These are phyloP conservation scores for Psilopogon haemacephalus DNA, from an alignment of 2,113 vertebrate species.

Conservation along the genomic window DNA sequence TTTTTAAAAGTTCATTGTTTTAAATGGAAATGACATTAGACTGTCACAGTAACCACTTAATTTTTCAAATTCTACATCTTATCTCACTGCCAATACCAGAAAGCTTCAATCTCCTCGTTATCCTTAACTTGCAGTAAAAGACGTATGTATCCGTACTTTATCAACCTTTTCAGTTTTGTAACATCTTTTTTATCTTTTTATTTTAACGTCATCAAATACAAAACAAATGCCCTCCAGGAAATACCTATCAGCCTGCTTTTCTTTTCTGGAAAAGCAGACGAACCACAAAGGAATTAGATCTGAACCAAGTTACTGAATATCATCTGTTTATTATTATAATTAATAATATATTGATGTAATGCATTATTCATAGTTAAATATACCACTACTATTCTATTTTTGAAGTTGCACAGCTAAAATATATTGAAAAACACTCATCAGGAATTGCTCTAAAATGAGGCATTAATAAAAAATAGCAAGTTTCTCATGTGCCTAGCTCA, in stretches of 20 bases:
- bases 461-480: background rate
- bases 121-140: background rate
- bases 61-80: background rate
- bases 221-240: background rate
- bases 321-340: background rate
- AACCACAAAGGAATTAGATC: background rate
- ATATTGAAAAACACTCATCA: background rate
- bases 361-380: background rate
- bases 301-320: background rate
- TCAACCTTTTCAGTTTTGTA: background rate
- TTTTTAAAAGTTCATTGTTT: background rate
- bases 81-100: background rate
- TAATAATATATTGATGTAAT: background rate
- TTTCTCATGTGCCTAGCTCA: background rate
- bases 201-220: background rate
- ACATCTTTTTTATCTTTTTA: background rate
- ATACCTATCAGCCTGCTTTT: background rate
- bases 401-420: background rate
- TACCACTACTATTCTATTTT: background rate
- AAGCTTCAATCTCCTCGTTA: background rate
- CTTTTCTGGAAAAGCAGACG: background rate
- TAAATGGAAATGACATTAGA: background rate
- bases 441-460: background rate
- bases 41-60: background rate
- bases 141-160: background rate